Evolutionary conservation across 37 sponge, comb jelly and placozoan genomes (phyloP).

Genomic region (Eunapius fragilis): DNA sequence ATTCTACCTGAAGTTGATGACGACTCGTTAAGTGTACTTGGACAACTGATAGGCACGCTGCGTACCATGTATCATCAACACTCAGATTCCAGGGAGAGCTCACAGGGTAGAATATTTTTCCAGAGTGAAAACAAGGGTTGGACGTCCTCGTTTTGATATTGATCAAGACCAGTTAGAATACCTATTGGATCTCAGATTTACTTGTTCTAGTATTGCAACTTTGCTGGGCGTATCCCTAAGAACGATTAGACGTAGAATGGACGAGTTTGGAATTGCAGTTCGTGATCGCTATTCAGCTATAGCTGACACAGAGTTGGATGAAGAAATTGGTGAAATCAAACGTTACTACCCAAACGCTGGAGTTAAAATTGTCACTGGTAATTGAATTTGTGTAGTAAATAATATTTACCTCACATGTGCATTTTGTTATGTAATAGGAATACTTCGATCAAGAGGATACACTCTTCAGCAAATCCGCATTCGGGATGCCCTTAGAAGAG

Average conservation of each 20-base stretch:
- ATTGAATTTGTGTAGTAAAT: too few relatives aligned
- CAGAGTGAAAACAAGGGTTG: too few relatives aligned
- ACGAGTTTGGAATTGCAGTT: slow-evolving; percentile 15
- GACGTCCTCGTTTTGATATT: slow-evolving; percentile 35
- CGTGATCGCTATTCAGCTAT: slow-evolving; percentile 8
- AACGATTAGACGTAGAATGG: slow-evolving; percentile 35
- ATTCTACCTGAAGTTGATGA: too few relatives aligned
- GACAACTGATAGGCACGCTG: too few relatives aligned
- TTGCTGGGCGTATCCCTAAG: slow-evolving; percentile 42
- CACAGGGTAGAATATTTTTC: too few relatives aligned
- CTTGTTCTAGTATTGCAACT: slow-evolving; percentile 21
- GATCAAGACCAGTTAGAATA: slow-evolving; percentile 12
- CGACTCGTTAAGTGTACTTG: too few relatives aligned
- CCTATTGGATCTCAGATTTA: slow-evolving; percentile 22
- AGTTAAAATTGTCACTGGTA: neutral
- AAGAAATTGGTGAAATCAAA: slow-evolving; percentile 1
- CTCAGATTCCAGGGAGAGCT: too few relatives aligned
- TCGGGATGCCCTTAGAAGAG: slow-evolving; percentile 40
- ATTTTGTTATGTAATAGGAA: slow-evolving; percentile 7
- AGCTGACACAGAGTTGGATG: slow-evolving; percentile 41
- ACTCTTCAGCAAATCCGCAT: slow-evolving; percentile 47
- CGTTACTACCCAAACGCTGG: slow-evolving; percentile 27
- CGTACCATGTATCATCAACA: too few relatives aligned
- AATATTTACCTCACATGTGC: too few relatives aligned
- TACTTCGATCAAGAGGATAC: slow-evolving; percentile 14